A percentile compares a stretch with the other conserved stretches of the same genome.
Conservation (phyloP, 1,140 invertebrate genomes). For the Platorchestia sp. region DNA sequence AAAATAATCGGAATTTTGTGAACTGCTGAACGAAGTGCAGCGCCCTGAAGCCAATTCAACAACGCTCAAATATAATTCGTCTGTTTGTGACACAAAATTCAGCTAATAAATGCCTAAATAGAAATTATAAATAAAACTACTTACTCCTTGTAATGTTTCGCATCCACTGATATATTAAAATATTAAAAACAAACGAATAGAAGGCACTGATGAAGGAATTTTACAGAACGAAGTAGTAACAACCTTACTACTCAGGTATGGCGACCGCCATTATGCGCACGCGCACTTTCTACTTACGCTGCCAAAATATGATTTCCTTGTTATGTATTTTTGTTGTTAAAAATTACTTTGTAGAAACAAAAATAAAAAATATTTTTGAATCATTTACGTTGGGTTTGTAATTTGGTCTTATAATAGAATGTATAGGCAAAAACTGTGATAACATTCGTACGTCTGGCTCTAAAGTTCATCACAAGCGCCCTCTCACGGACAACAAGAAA, state of each 20-base stretch:
- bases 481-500: background rate
- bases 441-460: slow-evolving; percentile 11
- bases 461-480: background rate
- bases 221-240: slow-evolving; percentile 3
- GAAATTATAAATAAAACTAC: background rate
- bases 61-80: background rate
- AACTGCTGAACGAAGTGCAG: background rate
- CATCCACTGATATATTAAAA: background rate
- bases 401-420: background rate
- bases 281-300: slow-evolving; percentile 42
- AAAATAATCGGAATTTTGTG: background rate
- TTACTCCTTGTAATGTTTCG: slow-evolving; percentile 8
- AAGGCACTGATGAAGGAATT: slow-evolving; percentile 34
- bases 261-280: slow-evolving; percentile 14
- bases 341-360: background rate
- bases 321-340: background rate
- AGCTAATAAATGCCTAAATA: background rate
- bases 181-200: slow-evolving; percentile 44
- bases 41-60: background rate
- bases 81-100: background rate
- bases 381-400: background rate
- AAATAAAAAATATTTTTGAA: background rate
- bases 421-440: background rate
- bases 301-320: background rate
- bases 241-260: slow-evolving; percentile 9